phyloP scores from a whole-genome alignment of 2,797 vertebrate genomes.

The Petrocephalus sullivani region DNA sequence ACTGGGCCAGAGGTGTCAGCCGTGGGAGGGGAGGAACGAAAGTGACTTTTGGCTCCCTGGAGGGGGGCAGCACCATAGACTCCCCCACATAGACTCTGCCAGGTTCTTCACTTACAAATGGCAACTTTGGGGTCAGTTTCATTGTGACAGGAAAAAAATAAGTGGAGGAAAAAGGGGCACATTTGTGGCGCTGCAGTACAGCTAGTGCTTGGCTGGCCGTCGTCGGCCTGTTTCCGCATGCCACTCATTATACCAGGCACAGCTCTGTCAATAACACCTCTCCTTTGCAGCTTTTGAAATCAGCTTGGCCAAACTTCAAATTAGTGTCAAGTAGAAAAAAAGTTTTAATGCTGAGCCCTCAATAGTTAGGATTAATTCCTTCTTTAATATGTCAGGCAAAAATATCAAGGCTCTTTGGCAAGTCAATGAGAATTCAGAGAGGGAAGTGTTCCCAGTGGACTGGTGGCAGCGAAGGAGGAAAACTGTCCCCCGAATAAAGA shows the following conservation, averaged over 20 bases:
- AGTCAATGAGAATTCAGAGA: conserved; percentile 56
- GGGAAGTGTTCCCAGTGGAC: conserved; percentile 41
- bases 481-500: conserved; percentile 52
- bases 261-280: conserved; percentile 65
- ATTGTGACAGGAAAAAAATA: conserved; percentile 46
- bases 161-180: conserved; percentile 56
- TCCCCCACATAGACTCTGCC: conserved; percentile 48
- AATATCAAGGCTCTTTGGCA: conserved; percentile 64
- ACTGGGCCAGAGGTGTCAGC: neutral
- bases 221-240: conserved; percentile 72
- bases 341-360: conserved; percentile 57
- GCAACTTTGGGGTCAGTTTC: conserved; percentile 60
- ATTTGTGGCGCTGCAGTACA: conserved; percentile 66
- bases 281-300: conserved; percentile 59
- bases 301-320: conserved; percentile 56
- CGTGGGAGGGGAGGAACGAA: neutral
- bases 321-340: conserved; percentile 42
- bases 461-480: conserved; percentile 42
- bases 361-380: conserved; percentile 58
- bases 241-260: conserved; percentile 63
- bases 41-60: neutral
- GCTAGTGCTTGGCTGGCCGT: conserved; percentile 68
- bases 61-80: neutral
- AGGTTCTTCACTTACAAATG: conserved; percentile 69
- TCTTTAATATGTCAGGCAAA: conserved; percentile 63